Base-by-base conservation (phyloP, 1,140 invertebrate genomes). In the Sitobion miscanthi region DNA sequence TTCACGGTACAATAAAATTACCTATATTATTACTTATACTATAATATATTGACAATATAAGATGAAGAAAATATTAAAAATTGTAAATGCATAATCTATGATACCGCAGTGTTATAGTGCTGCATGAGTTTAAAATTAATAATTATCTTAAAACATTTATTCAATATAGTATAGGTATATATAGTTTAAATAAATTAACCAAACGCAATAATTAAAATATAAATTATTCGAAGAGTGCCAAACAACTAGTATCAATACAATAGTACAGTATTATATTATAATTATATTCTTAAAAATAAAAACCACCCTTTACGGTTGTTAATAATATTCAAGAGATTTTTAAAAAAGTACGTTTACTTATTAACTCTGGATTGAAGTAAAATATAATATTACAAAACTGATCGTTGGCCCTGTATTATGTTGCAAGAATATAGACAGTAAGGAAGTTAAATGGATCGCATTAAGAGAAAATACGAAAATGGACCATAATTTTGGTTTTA, bases 401-500 rank as follows among this genome's bases (percentile, higher is more conserved):
- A 30, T 30, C 11, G 11, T 77, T 77, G 62, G 14, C 5, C 11
- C 62, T 35, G 45, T 88, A 49, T 77, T 88, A 52, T n/a, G 86
- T 21, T 88, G 8, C 49, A 42, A 86, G 1, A 86, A 77, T n/a
- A 86, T 86, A 86, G 85, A 47, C 45, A 30, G 83, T 25, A 47
- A 86, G 23, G 83, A 45, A n/a, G 86, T 88, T 88, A 7, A 52
- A 88, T 88, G 85, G 25, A 42, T 47, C 42, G 42, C 85, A 30
- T n/a, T 86, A 86, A 86, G 25, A 86, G 45, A 47, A 86, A 86
- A 86, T 47, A 47, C 45, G 42, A 86, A 86, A 86, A 47, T 86
- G 85, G 45, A 9, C 85, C 85, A 86, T 47, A n/a, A 86, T 86
- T 86, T 86, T 47, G 42, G 47, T 86, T 86, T 86, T 86, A 86